phyloP scores from a whole-genome alignment of 2,888 invertebrate species.

The Sinotaia quadrata region DNA sequence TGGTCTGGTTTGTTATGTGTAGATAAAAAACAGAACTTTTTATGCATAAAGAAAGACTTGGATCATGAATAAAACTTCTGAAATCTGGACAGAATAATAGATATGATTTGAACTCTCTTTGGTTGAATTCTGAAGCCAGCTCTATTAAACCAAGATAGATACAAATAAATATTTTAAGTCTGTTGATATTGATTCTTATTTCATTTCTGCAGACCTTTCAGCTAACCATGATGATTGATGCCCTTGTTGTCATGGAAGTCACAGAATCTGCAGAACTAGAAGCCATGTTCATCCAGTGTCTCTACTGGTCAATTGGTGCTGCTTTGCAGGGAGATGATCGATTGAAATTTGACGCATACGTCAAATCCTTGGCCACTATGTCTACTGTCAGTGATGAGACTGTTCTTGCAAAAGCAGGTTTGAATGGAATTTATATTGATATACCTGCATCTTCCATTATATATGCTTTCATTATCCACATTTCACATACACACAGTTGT shows the following conservation, averaged over 20 bases:
- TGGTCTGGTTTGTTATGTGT: too few species aligned
- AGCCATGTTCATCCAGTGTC: conserved; percentile 81
- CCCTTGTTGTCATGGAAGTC: conserved; percentile 74
- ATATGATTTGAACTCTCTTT: too few species aligned
- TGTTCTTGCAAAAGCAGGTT: conserved; percentile 58
- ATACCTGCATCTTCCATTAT: neutral
- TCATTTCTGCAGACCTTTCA: too few species aligned
- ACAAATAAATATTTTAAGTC: too few species aligned
- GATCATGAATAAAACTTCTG: too few species aligned
- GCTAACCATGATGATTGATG: conserved; percentile 83
- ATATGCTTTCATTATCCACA: neutral
- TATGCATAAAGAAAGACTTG: too few species aligned
- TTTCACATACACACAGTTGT: neutral
- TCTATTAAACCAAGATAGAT: too few species aligned
- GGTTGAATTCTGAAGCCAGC: too few species aligned
- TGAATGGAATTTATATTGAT: too few species aligned
- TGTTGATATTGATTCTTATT: too few species aligned
- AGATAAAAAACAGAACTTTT: too few species aligned
- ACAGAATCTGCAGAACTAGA: conserved; percentile 76
- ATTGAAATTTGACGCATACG: conserved; percentile 83
- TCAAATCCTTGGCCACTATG: conserved; percentile 81
- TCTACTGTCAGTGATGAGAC: conserved; percentile 78
- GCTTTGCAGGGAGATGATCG: conserved; percentile 81
- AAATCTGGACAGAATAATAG: too few species aligned
- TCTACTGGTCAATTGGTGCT: conserved; percentile 90